Percentiles rank a stretch among this genome's conserved stretches.
These are phyloP conservation scores for Abramis brama DNA, from an alignment of 2,113 vertebrate genomes.

Conservation along the genomic window DNA sequence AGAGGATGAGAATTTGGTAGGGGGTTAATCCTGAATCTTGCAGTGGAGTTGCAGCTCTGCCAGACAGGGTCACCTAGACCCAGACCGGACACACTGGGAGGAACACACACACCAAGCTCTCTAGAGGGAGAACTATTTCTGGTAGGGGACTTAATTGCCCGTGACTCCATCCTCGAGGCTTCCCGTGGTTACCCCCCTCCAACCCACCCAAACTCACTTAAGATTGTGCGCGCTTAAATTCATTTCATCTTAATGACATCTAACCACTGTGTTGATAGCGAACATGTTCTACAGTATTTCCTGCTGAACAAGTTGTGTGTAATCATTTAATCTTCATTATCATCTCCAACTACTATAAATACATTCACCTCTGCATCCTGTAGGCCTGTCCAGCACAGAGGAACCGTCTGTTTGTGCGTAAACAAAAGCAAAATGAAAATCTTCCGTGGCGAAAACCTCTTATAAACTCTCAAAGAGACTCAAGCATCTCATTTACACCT, in stretches of 20 bases:
- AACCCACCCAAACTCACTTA: slow-evolving; percentile 63
- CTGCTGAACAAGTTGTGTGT: slow-evolving; percentile 40
- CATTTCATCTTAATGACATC: slow-evolving; percentile 49
- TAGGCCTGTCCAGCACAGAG: neutral
- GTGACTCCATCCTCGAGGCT: slow-evolving; percentile 69
- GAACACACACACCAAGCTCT: slow-evolving; percentile 63
- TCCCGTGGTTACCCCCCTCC: slow-evolving; percentile 39
- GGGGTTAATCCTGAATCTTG: slow-evolving; percentile 72
- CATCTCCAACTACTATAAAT: slow-evolving; percentile 40
- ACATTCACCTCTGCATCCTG: slow-evolving; percentile 58
- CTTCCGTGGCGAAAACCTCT: neutral
- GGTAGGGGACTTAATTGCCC: slow-evolving; percentile 74
- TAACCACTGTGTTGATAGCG: slow-evolving; percentile 1
- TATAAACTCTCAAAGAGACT: neutral
- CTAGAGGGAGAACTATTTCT: slow-evolving; percentile 69
- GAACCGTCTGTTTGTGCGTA: slow-evolving; percentile 52
- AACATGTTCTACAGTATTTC: slow-evolving; percentile 38
- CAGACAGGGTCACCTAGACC: slow-evolving; percentile 64
- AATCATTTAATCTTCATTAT: slow-evolving; percentile 34
- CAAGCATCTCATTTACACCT: slow-evolving; percentile 1
- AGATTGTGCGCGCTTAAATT: slow-evolving; percentile 35
- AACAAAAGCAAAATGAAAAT: slow-evolving; percentile 28
- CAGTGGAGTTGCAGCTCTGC: slow-evolving; percentile 65
- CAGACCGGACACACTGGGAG: slow-evolving; percentile 66
- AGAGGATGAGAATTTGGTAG: slow-evolving; percentile 60